Conservation (phyloP, 2,113 vertebrate species). For the Pteropus alecto region DNA sequence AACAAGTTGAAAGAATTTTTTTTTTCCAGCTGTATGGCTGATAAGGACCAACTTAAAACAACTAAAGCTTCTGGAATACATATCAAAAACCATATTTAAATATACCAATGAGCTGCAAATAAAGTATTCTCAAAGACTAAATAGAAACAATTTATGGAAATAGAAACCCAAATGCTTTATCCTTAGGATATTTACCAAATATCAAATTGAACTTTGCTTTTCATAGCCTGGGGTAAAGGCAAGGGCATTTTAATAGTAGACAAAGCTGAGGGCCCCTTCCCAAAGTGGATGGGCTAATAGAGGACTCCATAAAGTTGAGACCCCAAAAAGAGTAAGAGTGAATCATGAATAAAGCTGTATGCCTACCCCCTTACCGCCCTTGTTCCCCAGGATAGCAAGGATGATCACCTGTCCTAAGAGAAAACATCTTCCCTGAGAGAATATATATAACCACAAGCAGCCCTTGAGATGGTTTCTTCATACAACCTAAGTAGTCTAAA, state of each 20-base stretch:
- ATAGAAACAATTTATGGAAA: not conserved
- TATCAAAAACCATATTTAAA: not conserved
- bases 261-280: not conserved
- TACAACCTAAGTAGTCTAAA: not conserved
- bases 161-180: not conserved
- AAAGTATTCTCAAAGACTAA: not conserved
- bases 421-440: not conserved
- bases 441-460: not conserved
- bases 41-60: not conserved
- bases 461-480: not conserved
- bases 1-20: not conserved
- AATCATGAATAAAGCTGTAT: not conserved
- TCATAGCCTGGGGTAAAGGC: not conserved
- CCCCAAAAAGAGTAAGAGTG: not conserved
- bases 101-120: not conserved
- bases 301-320: not conserved
- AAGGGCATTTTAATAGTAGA: not conserved
- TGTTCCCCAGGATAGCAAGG: not conserved
- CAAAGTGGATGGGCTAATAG: too few relatives aligned
- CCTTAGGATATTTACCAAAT: not conserved
- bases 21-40: not conserved
- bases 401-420: not conserved
- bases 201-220: not conserved
- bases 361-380: not conserved
- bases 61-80: not conserved